Evolutionary conservation across 1,140 invertebrate species (phyloP).

Genomic region (Carposina sasakii): DNA sequence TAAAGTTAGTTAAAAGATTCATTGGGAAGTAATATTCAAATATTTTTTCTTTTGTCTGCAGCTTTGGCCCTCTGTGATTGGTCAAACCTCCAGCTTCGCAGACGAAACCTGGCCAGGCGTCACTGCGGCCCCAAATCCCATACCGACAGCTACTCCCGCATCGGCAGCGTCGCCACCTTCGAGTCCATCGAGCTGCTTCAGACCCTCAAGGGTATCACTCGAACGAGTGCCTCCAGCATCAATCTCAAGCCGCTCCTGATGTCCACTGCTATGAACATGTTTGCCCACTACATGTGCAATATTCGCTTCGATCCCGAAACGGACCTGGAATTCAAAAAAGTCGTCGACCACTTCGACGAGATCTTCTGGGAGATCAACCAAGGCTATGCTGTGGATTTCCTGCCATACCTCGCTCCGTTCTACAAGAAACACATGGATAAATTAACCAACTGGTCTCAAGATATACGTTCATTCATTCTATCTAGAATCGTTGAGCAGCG

Average conservation of each 20-base stretch:
- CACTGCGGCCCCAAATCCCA: slow-evolving; percentile 85
- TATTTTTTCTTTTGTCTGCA: slow-evolving; percentile 68
- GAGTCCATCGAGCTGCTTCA: slow-evolving; percentile 76
- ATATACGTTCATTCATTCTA: slow-evolving; percentile 84
- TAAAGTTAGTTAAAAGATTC: no score
- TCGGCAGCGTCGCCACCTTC: slow-evolving; percentile 76
- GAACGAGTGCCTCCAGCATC: slow-evolving; percentile 38
- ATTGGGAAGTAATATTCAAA: no score
- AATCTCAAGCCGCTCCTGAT: slow-evolving; percentile 74
- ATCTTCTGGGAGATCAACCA: slow-evolving; percentile 94
- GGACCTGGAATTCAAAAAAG: slow-evolving; percentile 77
- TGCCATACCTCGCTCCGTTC: slow-evolving; percentile 86
- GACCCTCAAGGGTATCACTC: slow-evolving; percentile 58
- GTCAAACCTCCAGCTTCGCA: slow-evolving; percentile 84
- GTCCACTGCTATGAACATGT: slow-evolving; percentile 86
- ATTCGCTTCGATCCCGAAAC: slow-evolving; percentile 79
- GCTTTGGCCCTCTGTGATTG: slow-evolving; percentile 90
- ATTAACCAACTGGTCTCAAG: slow-evolving; percentile 78
- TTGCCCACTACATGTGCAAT: slow-evolving; percentile 88
- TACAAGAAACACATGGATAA: slow-evolving; percentile 80
- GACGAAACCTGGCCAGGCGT: slow-evolving; percentile 83
- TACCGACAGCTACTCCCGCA: slow-evolving; percentile 78
- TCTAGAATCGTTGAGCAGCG: slow-evolving; percentile 80
- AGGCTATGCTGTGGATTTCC: slow-evolving; percentile 89
- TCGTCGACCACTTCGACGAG: slow-evolving; percentile 84